Evolutionary conservation across 2,797 vertebrate species (phyloP).

Genomic region (Sitta carolinensis): DNA sequence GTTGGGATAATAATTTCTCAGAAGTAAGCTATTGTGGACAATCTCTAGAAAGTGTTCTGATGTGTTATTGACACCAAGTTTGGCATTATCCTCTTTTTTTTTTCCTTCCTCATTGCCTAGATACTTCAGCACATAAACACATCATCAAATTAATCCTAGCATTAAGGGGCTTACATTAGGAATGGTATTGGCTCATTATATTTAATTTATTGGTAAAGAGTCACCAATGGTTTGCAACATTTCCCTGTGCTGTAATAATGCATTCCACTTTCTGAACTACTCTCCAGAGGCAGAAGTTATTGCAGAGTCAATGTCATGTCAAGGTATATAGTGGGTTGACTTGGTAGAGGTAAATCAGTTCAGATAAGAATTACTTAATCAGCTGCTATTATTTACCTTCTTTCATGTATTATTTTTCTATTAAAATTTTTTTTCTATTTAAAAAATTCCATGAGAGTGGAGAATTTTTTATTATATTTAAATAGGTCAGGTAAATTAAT

Average conservation of each 20-base stretch:
- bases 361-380: not conserved
- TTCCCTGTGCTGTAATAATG: not conserved
- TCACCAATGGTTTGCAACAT: not conserved
- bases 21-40: not conserved
- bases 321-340: not conserved
- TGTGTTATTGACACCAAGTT: not conserved
- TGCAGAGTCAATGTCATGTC: not conserved
- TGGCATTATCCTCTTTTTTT: not conserved
- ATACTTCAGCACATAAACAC: conserved; percentile 15
- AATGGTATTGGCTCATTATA: not conserved
- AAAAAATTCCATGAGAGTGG: not conserved
- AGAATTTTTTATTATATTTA: not conserved
- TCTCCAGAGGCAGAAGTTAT: not conserved
- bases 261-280: not conserved
- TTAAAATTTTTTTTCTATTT: not conserved
- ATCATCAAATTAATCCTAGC: not conserved
- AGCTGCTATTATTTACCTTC: not conserved
- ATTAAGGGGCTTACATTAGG: not conserved
- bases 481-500: not conserved
- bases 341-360: not conserved
- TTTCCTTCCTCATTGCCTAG: not conserved
- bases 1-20: not conserved
- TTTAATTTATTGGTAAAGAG: conserved; percentile 1
- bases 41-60: not conserved
- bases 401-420: not conserved